phyloP scores from a whole-genome alignment of 2,888 invertebrate genomes.

The Bruchidius siliquastri region DNA sequence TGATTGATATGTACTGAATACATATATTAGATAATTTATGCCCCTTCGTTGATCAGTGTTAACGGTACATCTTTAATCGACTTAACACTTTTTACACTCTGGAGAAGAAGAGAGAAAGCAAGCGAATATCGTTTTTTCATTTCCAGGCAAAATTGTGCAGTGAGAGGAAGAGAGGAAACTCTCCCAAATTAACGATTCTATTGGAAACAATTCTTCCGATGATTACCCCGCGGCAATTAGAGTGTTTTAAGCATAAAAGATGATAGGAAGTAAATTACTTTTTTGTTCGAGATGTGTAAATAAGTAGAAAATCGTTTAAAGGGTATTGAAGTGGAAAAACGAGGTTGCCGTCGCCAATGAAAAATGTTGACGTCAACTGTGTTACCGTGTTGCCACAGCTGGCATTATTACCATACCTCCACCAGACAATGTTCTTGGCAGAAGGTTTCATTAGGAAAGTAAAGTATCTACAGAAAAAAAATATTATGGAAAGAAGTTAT shows the following conservation, averaged over 20 bases:
- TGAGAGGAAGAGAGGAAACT: background rate
- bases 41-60: no score
- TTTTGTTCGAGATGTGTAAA: conserved; percentile 20
- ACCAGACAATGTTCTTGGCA: no score
- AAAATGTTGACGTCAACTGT: background rate
- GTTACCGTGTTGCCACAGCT: background rate
- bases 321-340: conserved; percentile 2
- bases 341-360: background rate
- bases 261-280: conserved; percentile 16
- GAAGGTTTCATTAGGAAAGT: no score
- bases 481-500: no score
- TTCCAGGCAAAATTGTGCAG: background rate
- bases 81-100: no score
- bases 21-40: no score
- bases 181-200: conserved; percentile 19
- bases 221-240: conserved; percentile 21
- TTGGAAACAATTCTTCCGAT: conserved; percentile 18
- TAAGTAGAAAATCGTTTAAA: conserved; percentile 18
- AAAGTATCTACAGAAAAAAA: no score
- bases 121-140: background rate
- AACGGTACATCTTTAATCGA: no score
- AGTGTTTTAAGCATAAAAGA: conserved; percentile 17
- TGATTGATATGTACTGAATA: no score
- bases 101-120: background rate
- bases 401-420: background rate